These are phyloP conservation scores for Addax nasomaculatus DNA, from an alignment of 2,113 vertebrate genomes.

Conservation along the genomic window DNA sequence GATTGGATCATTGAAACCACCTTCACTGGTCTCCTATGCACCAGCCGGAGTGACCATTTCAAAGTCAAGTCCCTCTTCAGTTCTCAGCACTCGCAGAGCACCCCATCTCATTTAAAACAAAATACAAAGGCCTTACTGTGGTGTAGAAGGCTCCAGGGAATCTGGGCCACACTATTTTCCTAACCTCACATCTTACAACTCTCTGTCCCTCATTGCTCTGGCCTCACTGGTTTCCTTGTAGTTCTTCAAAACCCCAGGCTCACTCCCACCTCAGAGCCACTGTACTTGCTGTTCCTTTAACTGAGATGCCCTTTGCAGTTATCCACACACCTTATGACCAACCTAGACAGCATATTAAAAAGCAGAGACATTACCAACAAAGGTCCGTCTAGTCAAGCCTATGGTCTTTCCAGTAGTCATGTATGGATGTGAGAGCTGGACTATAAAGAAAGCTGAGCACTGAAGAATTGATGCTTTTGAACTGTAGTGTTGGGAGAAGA, in stretches of 20 bases:
- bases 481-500: neutral
- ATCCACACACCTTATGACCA: neutral
- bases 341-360: neutral
- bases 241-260: neutral
- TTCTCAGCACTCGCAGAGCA: neutral
- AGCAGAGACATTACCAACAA: neutral
- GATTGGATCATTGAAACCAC: neutral
- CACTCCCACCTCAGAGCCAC: neutral
- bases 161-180: neutral
- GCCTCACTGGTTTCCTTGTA: neutral
- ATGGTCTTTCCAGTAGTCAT: neutral
- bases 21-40: neutral
- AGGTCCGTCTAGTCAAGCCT: neutral
- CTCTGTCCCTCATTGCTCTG: neutral
- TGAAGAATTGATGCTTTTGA: neutral
- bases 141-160: neutral
- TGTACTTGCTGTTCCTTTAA: neutral
- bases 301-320: neutral
- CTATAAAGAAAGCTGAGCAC: neutral
- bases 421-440: neutral
- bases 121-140: neutral
- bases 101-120: neutral
- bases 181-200: neutral
- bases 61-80: neutral
- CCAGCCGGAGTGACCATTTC: neutral